Percentiles rank a stretch among this genome's conserved stretches.
Conservation (phyloP, 2,113 vertebrate species). For the Seriola quinqueradiata region DNA sequence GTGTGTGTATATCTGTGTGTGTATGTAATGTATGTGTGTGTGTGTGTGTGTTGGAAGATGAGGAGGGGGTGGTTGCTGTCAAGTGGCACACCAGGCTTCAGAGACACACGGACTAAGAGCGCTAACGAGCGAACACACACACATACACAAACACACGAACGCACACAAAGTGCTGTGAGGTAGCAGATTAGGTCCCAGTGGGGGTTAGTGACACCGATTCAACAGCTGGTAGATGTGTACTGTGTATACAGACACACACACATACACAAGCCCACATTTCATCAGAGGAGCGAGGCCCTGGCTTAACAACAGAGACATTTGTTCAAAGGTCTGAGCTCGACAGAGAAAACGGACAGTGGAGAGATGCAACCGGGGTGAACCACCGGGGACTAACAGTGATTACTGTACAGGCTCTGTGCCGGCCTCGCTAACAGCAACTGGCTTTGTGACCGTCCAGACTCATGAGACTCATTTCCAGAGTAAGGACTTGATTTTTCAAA, state of each 20-base stretch:
- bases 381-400: constrained; percentile 10
- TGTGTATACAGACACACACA: constrained; percentile 17
- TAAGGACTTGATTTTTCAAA: constrained; percentile 20
- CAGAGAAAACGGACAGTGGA: constrained; percentile 35
- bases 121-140: constrained; percentile 44
- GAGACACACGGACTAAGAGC: constrained; percentile 46
- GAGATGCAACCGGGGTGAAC: constrained; percentile 5
- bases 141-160: constrained; percentile 25
- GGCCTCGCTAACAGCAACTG: background rate
- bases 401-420: constrained; percentile 16
- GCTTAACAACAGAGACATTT: constrained; percentile 61
- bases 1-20: background rate
- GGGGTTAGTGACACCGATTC: constrained; percentile 73
- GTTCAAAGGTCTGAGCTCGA: constrained; percentile 59
- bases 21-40: background rate
- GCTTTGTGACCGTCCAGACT: constrained; percentile 12
- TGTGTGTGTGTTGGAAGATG: constrained; percentile 39
- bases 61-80: constrained; percentile 58
- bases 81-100: constrained; percentile 68
- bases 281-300: constrained; percentile 51
- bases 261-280: constrained; percentile 36
- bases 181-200: constrained; percentile 71
- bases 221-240: constrained; percentile 73
- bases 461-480: constrained; percentile 16
- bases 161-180: constrained; percentile 49